These are phyloP conservation scores for Camponotus vicinus DNA, from an alignment of 1,140 invertebrate species.

Conservation along the genomic window DNA sequence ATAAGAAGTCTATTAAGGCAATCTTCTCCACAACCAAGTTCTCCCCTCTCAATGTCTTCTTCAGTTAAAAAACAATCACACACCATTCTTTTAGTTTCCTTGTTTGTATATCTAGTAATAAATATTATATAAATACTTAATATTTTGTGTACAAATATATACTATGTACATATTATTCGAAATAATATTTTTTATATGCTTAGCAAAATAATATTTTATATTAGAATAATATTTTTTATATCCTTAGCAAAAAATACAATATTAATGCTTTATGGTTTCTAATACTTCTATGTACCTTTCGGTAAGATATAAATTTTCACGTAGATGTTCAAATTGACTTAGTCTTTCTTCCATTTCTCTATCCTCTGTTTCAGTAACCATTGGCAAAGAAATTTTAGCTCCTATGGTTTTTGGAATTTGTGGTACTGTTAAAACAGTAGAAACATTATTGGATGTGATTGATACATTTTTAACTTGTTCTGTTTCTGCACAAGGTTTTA, in stretches of 20 bases:
- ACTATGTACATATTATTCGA: background rate
- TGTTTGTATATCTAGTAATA: constrained; percentile 89
- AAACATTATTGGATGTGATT: constrained; percentile 44
- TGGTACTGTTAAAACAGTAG: constrained; percentile 30
- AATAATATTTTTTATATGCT: constrained; percentile 13
- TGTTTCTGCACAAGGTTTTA: constrained; percentile 53
- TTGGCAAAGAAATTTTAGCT: constrained; percentile 79
- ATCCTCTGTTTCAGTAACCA: constrained; percentile 80
- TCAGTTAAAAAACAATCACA: constrained; percentile 97
- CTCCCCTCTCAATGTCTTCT: constrained; percentile 94
- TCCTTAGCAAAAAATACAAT: constrained; percentile 20
- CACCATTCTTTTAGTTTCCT: constrained; percentile 96
- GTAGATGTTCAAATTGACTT: constrained; percentile 92
- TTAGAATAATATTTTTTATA: background rate
- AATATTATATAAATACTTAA: constrained; percentile 44
- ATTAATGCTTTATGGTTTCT: background rate
- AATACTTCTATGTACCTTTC: constrained; percentile 86
- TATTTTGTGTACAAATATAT: constrained; percentile 8
- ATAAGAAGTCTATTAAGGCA: constrained; percentile 98
- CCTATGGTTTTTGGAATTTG: constrained; percentile 72
- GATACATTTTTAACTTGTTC: constrained; percentile 51
- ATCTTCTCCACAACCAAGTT: constrained; percentile 96
- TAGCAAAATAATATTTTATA: background rate
- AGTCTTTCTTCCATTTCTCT: constrained; percentile 90
- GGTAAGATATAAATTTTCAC: constrained; percentile 94